Percentiles rank a stretch among this genome's conserved stretches.
phyloP scores from a whole-genome alignment of 2,888 invertebrate species.

The Idaea straminata region DNA sequence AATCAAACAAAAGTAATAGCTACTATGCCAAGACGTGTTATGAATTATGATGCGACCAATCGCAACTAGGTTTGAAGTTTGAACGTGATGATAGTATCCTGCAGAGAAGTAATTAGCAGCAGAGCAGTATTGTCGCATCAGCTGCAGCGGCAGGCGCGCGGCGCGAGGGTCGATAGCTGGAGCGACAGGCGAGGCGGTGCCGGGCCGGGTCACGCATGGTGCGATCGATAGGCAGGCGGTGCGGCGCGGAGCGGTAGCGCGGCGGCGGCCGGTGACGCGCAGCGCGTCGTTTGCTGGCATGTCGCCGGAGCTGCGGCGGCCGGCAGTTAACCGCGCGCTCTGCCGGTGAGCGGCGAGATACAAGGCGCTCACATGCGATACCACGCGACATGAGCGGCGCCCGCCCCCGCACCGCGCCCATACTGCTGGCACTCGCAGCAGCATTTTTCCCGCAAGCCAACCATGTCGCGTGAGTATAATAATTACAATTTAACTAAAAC shows the following conservation, averaged over 20 bases:
- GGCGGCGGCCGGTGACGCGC: slow-evolving; percentile 64
- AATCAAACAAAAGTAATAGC: not conserved
- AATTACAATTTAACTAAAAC: slow-evolving; percentile 8
- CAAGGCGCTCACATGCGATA: slow-evolving; percentile 57
- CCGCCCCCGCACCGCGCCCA: slow-evolving; percentile 81
- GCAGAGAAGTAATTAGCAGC: slow-evolving; percentile 60
- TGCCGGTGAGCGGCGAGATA: slow-evolving; percentile 43
- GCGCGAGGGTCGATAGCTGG: slow-evolving; percentile 69
- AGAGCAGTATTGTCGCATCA: slow-evolving; percentile 58
- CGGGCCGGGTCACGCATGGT: slow-evolving; percentile 67
- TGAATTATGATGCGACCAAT: slow-evolving; percentile 17
- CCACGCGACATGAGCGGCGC: slow-evolving; percentile 74
- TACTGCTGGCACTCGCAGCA: slow-evolving; percentile 81
- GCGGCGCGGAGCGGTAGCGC: slow-evolving; percentile 20
- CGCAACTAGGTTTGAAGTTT: slow-evolving; percentile 57
- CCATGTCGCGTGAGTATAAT: slow-evolving; percentile 82
- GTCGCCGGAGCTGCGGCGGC: slow-evolving; percentile 42
- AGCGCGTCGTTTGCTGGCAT: slow-evolving; percentile 48
- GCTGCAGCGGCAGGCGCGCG: slow-evolving; percentile 49
- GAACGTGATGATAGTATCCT: slow-evolving; percentile 52
- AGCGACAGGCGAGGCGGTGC: slow-evolving; percentile 70
- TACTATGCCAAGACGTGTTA: not conserved
- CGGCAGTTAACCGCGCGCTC: slow-evolving; percentile 60
- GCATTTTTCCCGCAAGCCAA: slow-evolving; percentile 80
- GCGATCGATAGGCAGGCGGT: slow-evolving; percentile 62